Conservation (phyloP, 23 tunicate genomes). For the Styela plicata region DNA sequence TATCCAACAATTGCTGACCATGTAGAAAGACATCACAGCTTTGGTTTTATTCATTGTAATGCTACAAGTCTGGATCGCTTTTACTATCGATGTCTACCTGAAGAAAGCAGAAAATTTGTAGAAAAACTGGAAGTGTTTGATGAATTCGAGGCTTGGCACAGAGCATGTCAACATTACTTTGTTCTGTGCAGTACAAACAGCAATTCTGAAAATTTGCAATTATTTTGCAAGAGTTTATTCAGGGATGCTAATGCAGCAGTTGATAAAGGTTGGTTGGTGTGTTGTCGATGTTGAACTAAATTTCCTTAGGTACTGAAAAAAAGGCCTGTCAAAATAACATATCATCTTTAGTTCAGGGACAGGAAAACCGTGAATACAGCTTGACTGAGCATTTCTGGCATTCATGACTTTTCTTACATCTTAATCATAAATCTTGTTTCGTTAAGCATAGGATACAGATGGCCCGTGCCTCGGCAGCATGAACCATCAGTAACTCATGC, state of each 20-base stretch:
- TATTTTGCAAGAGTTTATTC: not conserved
- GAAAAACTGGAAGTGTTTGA: conserved; percentile 69
- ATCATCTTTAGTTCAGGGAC: too few species aligned
- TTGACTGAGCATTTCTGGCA: too few species aligned
- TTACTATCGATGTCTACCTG: conserved; percentile 23
- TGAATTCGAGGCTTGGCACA: conserved; percentile 92
- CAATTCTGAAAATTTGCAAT: not conserved
- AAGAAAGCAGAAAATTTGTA: conserved; percentile 32
- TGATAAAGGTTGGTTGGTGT: not conserved
- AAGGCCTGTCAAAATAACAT: too few species aligned
- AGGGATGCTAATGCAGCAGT: not conserved
- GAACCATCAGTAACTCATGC: too few species aligned
- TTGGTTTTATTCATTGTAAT: conserved; percentile 21
- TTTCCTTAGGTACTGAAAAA: too few species aligned
- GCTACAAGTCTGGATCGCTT: conserved; percentile 31
- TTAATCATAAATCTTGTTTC: too few species aligned
- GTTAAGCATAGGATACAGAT: too few species aligned
- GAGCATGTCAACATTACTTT: conserved; percentile 72
- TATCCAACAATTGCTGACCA: conserved; percentile 53
- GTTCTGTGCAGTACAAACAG: conserved; percentile 64
- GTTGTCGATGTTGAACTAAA: too few species aligned
- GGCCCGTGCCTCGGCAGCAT: too few species aligned
- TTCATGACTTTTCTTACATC: too few species aligned
- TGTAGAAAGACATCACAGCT: conserved; percentile 30
- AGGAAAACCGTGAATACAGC: too few species aligned